These are phyloP conservation scores for Yasuhikotakia modesta DNA, from an alignment of 2,797 vertebrate species.

Conservation along the genomic window DNA sequence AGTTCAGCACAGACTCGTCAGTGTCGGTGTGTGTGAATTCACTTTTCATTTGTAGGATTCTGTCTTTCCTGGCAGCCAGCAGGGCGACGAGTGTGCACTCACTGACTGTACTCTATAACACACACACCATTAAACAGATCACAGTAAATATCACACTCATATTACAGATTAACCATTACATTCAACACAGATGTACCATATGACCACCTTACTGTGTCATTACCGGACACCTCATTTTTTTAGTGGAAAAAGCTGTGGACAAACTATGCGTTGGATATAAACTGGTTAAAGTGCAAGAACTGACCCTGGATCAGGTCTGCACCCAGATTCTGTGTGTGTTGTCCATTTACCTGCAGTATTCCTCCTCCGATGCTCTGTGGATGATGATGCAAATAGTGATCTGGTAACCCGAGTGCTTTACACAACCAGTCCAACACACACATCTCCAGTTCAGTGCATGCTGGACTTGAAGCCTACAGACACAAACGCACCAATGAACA, in stretches of 20 bases:
- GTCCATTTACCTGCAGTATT: slow-evolving; percentile 84
- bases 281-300: not conserved
- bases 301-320: not conserved
- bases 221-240: too few relatives aligned
- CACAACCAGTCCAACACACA: slow-evolving; percentile 96
- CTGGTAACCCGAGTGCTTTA: slow-evolving; percentile 91
- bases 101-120: slow-evolving; percentile 87
- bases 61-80: slow-evolving; percentile 90
- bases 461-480: slow-evolving; percentile 90
- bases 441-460: slow-evolving; percentile 94
- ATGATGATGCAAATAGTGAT: slow-evolving; percentile 89
- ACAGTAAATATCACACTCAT: not conserved
- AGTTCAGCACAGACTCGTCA: slow-evolving; percentile 87
- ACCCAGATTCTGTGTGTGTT: not conserved
- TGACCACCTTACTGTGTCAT: not conserved
- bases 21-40: slow-evolving; percentile 74
- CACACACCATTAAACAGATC: slow-evolving; percentile 10
- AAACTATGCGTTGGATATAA: too few relatives aligned
- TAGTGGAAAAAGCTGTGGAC: too few relatives aligned
- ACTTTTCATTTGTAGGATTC: slow-evolving; percentile 82
- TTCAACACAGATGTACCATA: not conserved
- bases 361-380: slow-evolving; percentile 87
- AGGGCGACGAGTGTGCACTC: slow-evolving; percentile 92
- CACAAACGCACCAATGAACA: slow-evolving; percentile 14
- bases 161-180: not conserved